These are phyloP conservation scores for Acromyrmex echinatior DNA, from an alignment of 1,140 invertebrate species.

Conservation along the genomic window DNA sequence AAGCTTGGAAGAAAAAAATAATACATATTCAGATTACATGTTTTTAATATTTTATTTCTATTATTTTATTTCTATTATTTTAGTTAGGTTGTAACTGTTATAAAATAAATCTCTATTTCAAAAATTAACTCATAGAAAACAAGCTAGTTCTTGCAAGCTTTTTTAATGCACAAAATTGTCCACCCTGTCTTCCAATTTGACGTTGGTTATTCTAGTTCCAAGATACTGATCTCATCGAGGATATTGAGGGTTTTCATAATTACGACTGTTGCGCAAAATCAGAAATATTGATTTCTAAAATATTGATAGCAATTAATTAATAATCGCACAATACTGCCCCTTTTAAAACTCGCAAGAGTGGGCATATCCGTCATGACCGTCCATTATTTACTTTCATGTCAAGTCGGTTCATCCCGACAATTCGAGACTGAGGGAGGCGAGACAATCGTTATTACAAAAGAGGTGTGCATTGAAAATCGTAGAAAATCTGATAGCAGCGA, in stretches of 20 bases:
- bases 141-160: neutral
- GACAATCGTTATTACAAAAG: slow-evolving; percentile 60
- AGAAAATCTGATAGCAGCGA: slow-evolving; percentile 16
- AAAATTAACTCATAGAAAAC: neutral
- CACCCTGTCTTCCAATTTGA: slow-evolving; percentile 41
- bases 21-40: neutral
- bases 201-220: slow-evolving; percentile 42
- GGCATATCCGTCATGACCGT: slow-evolving; percentile 60
- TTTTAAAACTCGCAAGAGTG: slow-evolving; percentile 32
- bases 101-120: neutral
- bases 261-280: slow-evolving; percentile 19
- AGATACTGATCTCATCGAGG: slow-evolving; percentile 10
- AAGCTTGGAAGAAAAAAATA: neutral
- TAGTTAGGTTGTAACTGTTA: neutral
- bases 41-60: neutral
- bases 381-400: slow-evolving; percentile 54
- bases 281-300: slow-evolving; percentile 32
- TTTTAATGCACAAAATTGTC: neutral
- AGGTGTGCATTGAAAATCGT: neutral
- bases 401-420: slow-evolving; percentile 29
- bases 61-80: neutral
- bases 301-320: slow-evolving; percentile 38
- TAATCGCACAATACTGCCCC: slow-evolving; percentile 45
- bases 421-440: slow-evolving; percentile 14
- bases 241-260: neutral